phyloP scores from a whole-genome alignment of 2,888 invertebrate genomes.

The Drosophila kambysellisi region DNA sequence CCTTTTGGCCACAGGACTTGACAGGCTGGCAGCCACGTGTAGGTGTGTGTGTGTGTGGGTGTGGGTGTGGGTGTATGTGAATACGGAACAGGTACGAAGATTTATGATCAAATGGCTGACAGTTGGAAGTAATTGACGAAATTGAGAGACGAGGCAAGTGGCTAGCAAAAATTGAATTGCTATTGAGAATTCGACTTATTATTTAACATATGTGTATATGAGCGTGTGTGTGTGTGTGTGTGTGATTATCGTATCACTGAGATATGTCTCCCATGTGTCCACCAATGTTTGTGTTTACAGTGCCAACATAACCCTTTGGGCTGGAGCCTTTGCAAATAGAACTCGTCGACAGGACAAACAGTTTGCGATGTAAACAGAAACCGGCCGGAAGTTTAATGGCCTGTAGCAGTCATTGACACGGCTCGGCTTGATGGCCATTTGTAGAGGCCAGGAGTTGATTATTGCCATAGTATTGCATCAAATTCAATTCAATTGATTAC shows the following conservation, averaged over 20 bases:
- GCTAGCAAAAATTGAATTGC: slow-evolving; percentile 42
- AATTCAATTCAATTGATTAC: slow-evolving; percentile 20
- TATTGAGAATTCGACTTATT: slow-evolving; percentile 17
- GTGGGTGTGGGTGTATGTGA: slow-evolving; percentile 1
- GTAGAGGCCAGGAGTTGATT: slow-evolving; percentile 26
- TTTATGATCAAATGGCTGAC: slow-evolving; percentile 59
- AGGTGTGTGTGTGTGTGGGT: not conserved
- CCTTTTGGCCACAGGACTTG: slow-evolving; percentile 51
- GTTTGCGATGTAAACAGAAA: slow-evolving; percentile 57
- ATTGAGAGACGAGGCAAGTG: slow-evolving; percentile 49
- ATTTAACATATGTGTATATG: slow-evolving; percentile 1
- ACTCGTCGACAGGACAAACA: slow-evolving; percentile 40
- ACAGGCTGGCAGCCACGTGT: slow-evolving; percentile 30
- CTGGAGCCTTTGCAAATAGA: slow-evolving; percentile 45
- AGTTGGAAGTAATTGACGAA: slow-evolving; percentile 62
- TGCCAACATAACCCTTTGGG: slow-evolving; percentile 26
- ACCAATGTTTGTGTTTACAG: slow-evolving; percentile 34
- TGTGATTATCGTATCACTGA: slow-evolving; percentile 1
- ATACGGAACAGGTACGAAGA: slow-evolving; percentile 41
- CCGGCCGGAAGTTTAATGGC: slow-evolving; percentile 66
- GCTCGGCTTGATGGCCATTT: slow-evolving; percentile 38
- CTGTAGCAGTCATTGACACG: slow-evolving; percentile 73
- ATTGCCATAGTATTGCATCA: slow-evolving; percentile 5
- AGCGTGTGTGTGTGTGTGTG: not conserved
- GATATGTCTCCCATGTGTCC: not conserved